Evolutionary conservation across 2,113 vertebrate genomes (phyloP).

Genomic region (Entelurus aequoreus): DNA sequence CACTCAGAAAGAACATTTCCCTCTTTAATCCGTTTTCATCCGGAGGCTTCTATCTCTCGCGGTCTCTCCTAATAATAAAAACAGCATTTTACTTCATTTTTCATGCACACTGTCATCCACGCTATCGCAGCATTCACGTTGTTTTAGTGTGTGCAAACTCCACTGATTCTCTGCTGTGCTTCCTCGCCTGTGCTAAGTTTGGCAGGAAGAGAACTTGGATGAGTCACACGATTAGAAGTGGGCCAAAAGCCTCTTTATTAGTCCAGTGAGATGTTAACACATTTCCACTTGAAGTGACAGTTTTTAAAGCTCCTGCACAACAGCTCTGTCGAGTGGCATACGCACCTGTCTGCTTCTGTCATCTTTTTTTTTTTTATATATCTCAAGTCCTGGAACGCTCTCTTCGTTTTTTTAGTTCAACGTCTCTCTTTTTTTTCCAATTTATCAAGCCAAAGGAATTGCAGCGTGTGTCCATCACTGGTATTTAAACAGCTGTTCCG

Average conservation of each 20-base stretch:
- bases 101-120: slow-evolving; percentile 6
- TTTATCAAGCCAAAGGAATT: slow-evolving; percentile 36
- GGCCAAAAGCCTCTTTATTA: slow-evolving; percentile 46
- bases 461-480: slow-evolving; percentile 41
- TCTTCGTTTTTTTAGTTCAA: not conserved
- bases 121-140: slow-evolving; percentile 10
- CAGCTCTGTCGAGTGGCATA: slow-evolving; percentile 2
- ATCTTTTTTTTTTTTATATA: slow-evolving; percentile 2
- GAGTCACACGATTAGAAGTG: slow-evolving; percentile 29
- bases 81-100: not conserved
- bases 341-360: slow-evolving; percentile 18
- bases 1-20: slow-evolving; percentile 2
- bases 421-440: slow-evolving; percentile 13
- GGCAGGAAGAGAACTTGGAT: slow-evolving; percentile 29
- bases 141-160: slow-evolving; percentile 20
- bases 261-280: slow-evolving; percentile 48
- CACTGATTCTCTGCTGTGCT: slow-evolving; percentile 26
- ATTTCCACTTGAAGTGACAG: slow-evolving; percentile 43
- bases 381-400: not conserved
- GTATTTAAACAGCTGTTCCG: slow-evolving; percentile 56
- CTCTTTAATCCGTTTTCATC: slow-evolving; percentile 11
- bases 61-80: not conserved
- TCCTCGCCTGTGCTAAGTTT: slow-evolving; percentile 28
- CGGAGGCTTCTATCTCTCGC: slow-evolving; percentile 8
- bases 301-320: slow-evolving; percentile 35